Base-by-base conservation (phyloP, 2,113 vertebrate species). In the Bombycilla garrulus region DNA sequence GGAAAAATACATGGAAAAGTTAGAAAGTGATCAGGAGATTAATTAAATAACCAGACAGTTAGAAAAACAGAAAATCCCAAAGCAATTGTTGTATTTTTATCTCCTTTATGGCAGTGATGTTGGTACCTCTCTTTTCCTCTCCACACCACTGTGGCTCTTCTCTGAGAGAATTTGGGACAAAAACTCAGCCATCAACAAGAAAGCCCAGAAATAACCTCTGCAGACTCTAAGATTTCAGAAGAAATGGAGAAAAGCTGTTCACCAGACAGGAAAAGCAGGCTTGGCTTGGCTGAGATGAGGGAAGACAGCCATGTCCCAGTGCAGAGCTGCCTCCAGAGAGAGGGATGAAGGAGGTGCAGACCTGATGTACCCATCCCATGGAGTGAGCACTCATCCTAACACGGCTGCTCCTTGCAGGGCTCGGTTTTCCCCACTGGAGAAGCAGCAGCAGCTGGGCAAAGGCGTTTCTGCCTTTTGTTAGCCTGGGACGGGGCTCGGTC, bases 401-500 rank as follows among this genome's bases (percentile, higher is more conserved):
- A 44, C 13, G 60, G 58, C 54, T 90, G 48, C 48, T 88, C 10
- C 67, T 74, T 54, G 24, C 60, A 66, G 33, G 65, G n/a, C 15
- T 33, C 21, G 17, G 40, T 17, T 65, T 90, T 74, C 53, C 33
- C 28, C 45, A 19, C 16, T 11, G 29, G 64, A 81, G 56, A 83
- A 93, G 57, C 40, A 81, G 40, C 51, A 93, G 69, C 51, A 48
- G 36, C 44, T 88, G 72, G 53, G 16, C 35, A 72, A 54, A 70
- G 35, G 45, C 7, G 3, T 73, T 85, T 90, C 60, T 91, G 69
- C 47, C 44, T 90, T 81, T 71, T 74, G 42, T 76, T 10, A 42
- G n/a, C 40, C 26, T 60, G 3, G 6, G 18, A 21, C 33, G 60
- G 40, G 48, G 15, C 17, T 40, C 0, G 0, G 20, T 31, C 12